phyloP scores from a whole-genome alignment of 2,888 invertebrate genomes.

The Spodoptera littoralis region DNA sequence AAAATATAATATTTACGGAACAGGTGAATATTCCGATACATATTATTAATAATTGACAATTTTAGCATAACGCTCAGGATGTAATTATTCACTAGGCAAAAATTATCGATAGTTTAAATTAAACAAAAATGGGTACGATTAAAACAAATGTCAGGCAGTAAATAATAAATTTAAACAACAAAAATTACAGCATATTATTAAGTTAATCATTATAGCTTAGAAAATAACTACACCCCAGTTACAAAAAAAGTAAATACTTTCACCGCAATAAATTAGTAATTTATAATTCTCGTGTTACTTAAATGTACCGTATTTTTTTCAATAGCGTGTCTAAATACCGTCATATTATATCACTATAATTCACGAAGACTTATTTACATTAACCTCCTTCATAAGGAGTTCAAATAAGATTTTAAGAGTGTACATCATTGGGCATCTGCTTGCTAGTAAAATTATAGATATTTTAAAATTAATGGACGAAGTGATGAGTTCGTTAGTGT shows the following conservation, averaged over 20 bases:
- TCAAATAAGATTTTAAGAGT: slow-evolving; percentile 77
- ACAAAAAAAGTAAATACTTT: slow-evolving; percentile 74
- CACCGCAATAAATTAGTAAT: slow-evolving; percentile 79
- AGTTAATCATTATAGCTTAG: slow-evolving; percentile 55
- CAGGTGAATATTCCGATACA: slow-evolving; percentile 53
- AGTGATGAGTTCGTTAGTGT: slow-evolving; percentile 88
- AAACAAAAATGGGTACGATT: slow-evolving; percentile 19
- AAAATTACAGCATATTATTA: slow-evolving; percentile 51
- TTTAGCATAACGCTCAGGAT: slow-evolving; percentile 67
- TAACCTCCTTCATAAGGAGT: slow-evolving; percentile 83
- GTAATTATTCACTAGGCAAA: slow-evolving; percentile 62
- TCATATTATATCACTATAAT: slow-evolving; percentile 69
- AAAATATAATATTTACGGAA: slow-evolving; percentile 31
- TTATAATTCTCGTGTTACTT: slow-evolving; percentile 79
- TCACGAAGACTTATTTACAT: slow-evolving; percentile 84
- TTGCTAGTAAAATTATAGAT: slow-evolving; percentile 84
- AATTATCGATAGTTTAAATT: slow-evolving; percentile 16
- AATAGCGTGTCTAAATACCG: slow-evolving; percentile 76
- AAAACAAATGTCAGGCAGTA: slow-evolving; percentile 20
- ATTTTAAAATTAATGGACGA: slow-evolving; percentile 88
- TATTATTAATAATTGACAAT: slow-evolving; percentile 77
- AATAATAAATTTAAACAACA: slow-evolving; percentile 33
- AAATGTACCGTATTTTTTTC: slow-evolving; percentile 66
- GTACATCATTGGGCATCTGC: slow-evolving; percentile 83
- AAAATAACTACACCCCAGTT: slow-evolving; percentile 69